These are phyloP conservation scores for Chymomyza procnemis DNA, from an alignment of 2,888 invertebrate species.

Conservation along the genomic window DNA sequence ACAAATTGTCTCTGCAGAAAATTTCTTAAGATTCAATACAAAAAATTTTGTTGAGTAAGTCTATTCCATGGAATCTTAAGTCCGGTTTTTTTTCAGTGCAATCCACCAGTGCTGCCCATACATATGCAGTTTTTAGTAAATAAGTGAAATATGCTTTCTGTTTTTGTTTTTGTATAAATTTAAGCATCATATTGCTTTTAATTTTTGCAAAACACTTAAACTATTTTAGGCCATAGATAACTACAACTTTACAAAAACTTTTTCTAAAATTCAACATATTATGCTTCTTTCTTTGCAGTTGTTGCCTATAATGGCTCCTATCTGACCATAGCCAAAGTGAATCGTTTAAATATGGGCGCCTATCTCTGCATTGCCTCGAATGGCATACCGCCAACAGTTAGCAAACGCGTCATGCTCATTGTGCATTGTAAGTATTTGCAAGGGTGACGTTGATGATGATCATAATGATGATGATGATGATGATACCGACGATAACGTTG, in stretches of 20 bases:
- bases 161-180: neutral
- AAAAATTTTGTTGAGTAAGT: no score
- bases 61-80: neutral
- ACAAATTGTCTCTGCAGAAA: no score
- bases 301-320: constrained; percentile 84
- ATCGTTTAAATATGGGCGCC: constrained; percentile 88
- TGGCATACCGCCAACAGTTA: constrained; percentile 89
- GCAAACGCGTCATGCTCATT: constrained; percentile 88
- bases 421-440: constrained; percentile 87
- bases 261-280: constrained; percentile 4
- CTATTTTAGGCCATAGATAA: neutral
- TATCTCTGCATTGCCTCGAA: constrained; percentile 91
- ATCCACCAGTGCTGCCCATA: neutral
- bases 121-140: neutral
- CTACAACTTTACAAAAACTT: constrained; percentile 4
- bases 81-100: neutral
- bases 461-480: neutral
- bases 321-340: constrained; percentile 85
- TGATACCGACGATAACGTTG: neutral
- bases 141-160: neutral
- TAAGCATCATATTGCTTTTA: neutral
- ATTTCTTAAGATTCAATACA: no score
- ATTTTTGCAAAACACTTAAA: neutral
- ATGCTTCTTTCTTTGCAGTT: constrained; percentile 78
- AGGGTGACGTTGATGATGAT: neutral